A percentile compares a stretch with the other conserved stretches of the same genome.
Conservation (phyloP, 2,888 invertebrate genomes). For the Apamea crenata region DNA sequence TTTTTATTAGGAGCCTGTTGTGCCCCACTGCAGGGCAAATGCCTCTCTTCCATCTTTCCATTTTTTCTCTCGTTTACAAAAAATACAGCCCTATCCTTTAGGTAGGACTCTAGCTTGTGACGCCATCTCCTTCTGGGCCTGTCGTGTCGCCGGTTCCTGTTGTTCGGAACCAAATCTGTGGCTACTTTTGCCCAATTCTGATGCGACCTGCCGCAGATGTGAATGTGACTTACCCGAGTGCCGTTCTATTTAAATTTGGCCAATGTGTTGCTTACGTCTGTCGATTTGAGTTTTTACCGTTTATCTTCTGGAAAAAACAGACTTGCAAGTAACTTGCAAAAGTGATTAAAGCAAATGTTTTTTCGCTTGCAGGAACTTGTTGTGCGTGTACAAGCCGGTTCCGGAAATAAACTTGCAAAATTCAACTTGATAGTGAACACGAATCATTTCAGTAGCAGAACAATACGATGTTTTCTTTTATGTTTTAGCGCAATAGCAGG, state of each 20-base stretch:
- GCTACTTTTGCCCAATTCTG: background rate
- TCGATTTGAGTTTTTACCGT: background rate
- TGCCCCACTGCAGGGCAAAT: no score
- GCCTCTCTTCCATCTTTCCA: background rate
- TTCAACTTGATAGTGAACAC: slow-evolving; percentile 1
- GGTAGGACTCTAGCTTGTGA: background rate
- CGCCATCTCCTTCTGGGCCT: background rate
- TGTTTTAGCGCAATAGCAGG: background rate
- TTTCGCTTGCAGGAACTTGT: background rate
- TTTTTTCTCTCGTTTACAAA: background rate
- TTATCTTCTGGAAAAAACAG: background rate
- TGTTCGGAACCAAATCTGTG: background rate
- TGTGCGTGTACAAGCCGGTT: background rate
- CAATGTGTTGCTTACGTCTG: background rate
- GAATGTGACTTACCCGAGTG: background rate
- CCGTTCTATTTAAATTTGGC: background rate
- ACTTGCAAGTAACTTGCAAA: background rate
- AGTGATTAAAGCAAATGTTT: background rate
- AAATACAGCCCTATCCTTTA: background rate
- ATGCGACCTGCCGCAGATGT: background rate
- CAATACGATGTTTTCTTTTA: slow-evolving; percentile 8
- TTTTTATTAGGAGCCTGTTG: background rate
- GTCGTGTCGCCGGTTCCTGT: background rate
- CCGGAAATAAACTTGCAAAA: background rate
- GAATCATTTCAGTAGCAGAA: slow-evolving; percentile 14